These are phyloP conservation scores for Mobula birostris DNA, from an alignment of 2,113 vertebrate species.

Conservation along the genomic window DNA sequence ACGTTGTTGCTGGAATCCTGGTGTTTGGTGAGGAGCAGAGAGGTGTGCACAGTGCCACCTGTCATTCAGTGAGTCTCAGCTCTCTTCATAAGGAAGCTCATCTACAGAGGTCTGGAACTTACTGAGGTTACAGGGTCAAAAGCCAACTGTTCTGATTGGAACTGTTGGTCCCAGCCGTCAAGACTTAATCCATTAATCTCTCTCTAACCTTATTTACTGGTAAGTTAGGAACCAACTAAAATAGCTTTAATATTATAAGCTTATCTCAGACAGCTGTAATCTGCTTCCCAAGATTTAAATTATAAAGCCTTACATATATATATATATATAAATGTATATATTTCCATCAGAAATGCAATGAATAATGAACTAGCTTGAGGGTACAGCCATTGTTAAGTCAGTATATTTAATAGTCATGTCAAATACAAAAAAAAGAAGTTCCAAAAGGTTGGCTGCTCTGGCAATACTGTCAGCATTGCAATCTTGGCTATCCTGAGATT, in stretches of 20 bases:
- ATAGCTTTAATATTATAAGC: background rate
- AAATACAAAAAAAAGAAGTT: background rate
- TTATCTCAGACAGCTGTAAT: background rate
- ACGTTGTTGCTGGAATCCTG: no score
- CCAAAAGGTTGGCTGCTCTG: background rate
- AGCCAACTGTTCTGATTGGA: background rate
- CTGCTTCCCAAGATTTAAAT: background rate
- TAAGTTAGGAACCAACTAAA: background rate
- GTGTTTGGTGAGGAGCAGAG: no score
- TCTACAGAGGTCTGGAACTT: no score
- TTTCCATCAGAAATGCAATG: background rate
- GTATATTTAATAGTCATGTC: background rate
- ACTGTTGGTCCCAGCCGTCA: background rate
- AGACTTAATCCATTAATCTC: background rate
- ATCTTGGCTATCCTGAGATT: background rate
- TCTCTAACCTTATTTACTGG: background rate
- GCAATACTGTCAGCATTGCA: background rate
- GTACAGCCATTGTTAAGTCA: background rate
- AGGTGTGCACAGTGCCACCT: no score
- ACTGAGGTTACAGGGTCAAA: no score
- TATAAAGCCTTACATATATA: background rate
- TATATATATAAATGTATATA: background rate
- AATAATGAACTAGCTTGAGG: background rate
- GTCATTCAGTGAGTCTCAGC: no score
- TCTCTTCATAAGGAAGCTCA: no score